Evolutionary conservation across 2,888 invertebrate genomes (phyloP), one percentile per base, ranked within the genome.

Genomic region (Hyposoter dolosus): DNA sequence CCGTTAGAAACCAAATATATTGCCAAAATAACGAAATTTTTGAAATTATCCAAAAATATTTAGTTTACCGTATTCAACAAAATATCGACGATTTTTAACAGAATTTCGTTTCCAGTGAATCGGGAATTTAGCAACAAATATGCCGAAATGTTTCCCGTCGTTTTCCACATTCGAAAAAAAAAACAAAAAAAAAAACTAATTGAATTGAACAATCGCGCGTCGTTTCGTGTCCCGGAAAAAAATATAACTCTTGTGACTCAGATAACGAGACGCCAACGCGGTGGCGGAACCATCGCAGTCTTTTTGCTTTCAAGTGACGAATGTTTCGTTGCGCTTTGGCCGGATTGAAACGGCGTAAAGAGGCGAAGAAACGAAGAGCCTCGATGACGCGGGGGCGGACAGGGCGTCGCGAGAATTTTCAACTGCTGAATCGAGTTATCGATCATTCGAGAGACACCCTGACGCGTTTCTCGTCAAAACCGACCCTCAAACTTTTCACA

Each of bases 361-460:
- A 47, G 60, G 23, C 80, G 71, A 40, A 65, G 71, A 77, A 72
- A 47, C 68, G 56, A 28, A 72, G 53, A 50, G 56, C 32, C 47
- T 17, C 32, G 75, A 65, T 65, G 43, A 63, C 56, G 78, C 65
- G 74, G 45, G 76, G 47, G n/a, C 65, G 77, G 82, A 65, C 40
- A 45, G 32, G 23, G 32, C 65, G 15, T 47, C 0, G 72, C 74
- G 68, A 84, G 69, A 75, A 75, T 82, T 87, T 81, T 40, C 80
- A 63, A 77, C 76, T 56, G 76, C 43, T 72, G 82, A 85, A 88
- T 87, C 86, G 86, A 87, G 87, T 87, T 85, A 87, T 87, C 87
- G 87, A 87, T 88, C 88, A 84, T 72, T 82, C 76, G 65, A 53
- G 81, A 80, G 71, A 72, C 72, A 69, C 80, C n/a, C 69, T 79